Conservation (phyloP, 2,113 vertebrate species). For the Halcyon senegalensis region DNA sequence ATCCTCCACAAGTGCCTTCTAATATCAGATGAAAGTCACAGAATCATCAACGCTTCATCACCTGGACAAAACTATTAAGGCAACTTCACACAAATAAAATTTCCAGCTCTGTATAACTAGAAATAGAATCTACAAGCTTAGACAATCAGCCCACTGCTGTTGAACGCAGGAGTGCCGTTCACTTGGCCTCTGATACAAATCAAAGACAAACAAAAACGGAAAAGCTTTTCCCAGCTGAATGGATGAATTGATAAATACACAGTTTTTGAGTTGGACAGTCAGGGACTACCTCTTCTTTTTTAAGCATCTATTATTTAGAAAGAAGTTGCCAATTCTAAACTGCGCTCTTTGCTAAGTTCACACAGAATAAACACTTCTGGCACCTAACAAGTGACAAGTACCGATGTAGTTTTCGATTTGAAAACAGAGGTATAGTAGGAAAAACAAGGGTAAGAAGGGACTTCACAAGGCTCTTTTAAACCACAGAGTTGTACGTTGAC, state of each 20-base stretch:
- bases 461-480: neutral
- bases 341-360: neutral
- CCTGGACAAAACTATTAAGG: neutral
- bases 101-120: neutral
- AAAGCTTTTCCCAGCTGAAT: neutral
- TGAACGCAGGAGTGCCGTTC: neutral
- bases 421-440: neutral
- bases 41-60: neutral
- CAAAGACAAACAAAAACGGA: neutral
- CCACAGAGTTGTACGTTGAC: neutral
- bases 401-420: neutral
- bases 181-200: neutral
- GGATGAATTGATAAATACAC: neutral
- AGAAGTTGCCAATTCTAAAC: neutral
- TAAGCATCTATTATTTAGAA: neutral
- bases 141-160: neutral
- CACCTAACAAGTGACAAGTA: neutral
- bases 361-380: neutral
- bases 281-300: neutral
- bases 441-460: neutral
- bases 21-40: neutral
- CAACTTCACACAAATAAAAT: neutral
- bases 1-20: accelerated
- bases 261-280: neutral
- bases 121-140: neutral